Conservation (phyloP, 2,888 invertebrate species). For the Anodontia alba region DNA sequence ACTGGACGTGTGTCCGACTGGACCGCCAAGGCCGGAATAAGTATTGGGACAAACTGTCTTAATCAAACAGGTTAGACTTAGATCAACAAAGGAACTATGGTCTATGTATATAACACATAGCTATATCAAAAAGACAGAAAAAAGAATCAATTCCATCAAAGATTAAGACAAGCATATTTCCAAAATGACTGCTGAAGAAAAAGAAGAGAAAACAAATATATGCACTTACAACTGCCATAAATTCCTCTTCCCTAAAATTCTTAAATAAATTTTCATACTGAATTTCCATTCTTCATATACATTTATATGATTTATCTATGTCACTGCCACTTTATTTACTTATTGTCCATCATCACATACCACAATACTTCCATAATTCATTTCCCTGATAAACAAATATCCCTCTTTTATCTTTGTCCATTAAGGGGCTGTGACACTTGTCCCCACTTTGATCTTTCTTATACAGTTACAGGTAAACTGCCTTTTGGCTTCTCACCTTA, state of each 20-base stretch:
- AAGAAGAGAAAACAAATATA: too few relatives aligned
- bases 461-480: conserved; percentile 13
- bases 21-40: too few relatives aligned
- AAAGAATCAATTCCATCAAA: too few relatives aligned
- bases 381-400: background rate
- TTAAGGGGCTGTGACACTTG: background rate
- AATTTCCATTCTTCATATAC: background rate
- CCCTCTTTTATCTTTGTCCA: background rate
- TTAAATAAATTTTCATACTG: conserved; percentile 1
- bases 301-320: background rate
- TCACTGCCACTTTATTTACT: conserved; percentile 1
- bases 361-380: background rate
- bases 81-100: too few relatives aligned
- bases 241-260: background rate
- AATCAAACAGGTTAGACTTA: too few relatives aligned
- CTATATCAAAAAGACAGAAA: too few relatives aligned
- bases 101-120: too few relatives aligned
- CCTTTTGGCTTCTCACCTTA: conserved; percentile 6
- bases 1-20: too few relatives aligned
- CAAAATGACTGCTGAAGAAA: too few relatives aligned
- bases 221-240: too few relatives aligned
- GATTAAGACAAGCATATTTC: too few relatives aligned
- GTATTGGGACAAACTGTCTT: too few relatives aligned
- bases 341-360: background rate
- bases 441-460: background rate